Evolutionary conservation across 1,140 invertebrate species (phyloP).

Genomic region (Gyrodactylus bullatarudis): DNA sequence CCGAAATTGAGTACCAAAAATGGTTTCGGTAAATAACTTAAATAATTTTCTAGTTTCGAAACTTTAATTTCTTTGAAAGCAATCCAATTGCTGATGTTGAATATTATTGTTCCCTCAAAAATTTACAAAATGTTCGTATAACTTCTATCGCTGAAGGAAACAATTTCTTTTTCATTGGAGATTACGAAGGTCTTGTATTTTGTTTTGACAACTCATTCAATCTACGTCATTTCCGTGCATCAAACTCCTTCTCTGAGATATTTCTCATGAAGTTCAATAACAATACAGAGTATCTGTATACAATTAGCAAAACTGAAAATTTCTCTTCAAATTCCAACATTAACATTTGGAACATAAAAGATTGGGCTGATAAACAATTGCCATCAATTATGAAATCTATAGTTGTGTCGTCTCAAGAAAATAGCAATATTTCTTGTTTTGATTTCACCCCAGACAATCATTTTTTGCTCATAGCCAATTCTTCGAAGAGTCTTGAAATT

Average conservation of each 20-base stretch:
- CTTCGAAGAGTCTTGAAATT: background rate
- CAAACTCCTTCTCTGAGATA: background rate
- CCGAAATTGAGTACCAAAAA: too few species aligned
- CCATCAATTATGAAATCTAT: background rate
- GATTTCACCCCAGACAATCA: background rate
- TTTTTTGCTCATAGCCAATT: background rate
- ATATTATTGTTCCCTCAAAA: background rate
- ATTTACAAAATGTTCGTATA: background rate
- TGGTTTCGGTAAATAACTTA: background rate
- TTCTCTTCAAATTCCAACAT: background rate
- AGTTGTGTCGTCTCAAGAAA: background rate
- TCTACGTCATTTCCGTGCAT: background rate
- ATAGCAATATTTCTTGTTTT: background rate
- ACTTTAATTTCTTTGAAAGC: background rate
- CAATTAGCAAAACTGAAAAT: background rate
- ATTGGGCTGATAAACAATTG: background rate
- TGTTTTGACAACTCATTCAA: background rate
- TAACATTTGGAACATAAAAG: background rate
- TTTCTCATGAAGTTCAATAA: background rate
- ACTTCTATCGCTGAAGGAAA: background rate
- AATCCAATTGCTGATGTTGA: background rate
- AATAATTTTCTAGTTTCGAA: background rate
- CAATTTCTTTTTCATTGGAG: background rate
- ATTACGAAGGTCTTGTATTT: background rate
- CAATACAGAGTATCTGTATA: background rate